Conservation (phyloP, 2,888 invertebrate genomes). For the Hydriomena furcata region DNA sequence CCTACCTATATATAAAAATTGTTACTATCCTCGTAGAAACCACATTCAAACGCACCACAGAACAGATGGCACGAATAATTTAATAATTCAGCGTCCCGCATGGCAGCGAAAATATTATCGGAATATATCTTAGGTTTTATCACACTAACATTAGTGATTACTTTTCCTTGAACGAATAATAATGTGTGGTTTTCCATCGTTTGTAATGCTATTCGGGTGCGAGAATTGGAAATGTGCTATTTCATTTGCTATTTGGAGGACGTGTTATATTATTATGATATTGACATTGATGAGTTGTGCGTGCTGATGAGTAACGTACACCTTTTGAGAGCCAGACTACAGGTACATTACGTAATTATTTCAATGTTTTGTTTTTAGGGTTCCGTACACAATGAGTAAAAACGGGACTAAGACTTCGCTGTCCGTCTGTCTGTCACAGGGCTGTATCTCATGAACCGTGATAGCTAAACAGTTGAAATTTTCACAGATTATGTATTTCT, state of each 20-base stretch:
- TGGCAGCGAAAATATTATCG: constrained; percentile 46
- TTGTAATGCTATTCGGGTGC: constrained; percentile 3
- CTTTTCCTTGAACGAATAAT: constrained; percentile 43
- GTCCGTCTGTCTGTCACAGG: too few relatives aligned
- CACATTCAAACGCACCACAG: constrained; percentile 45
- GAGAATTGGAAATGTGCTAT: constrained; percentile 14
- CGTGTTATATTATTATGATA: constrained; percentile 2
- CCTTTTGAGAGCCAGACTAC: background rate
- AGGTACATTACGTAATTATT: too few relatives aligned
- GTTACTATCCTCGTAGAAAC: background rate
- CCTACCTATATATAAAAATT: too few relatives aligned
- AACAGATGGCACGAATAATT: constrained; percentile 61
- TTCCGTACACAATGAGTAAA: too few relatives aligned
- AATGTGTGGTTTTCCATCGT: constrained; percentile 12
- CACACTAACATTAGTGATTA: constrained; percentile 43
- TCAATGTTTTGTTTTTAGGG: too few relatives aligned
- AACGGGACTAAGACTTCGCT: too few relatives aligned
- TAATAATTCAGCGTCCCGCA: constrained; percentile 59
- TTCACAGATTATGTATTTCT: too few relatives aligned
- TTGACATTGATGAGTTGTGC: background rate
- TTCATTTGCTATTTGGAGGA: constrained; percentile 7
- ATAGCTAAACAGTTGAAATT: too few relatives aligned
- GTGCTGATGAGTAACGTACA: too few relatives aligned
- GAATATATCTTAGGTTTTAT: constrained; percentile 49
- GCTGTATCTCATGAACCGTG: too few relatives aligned